Conservation (phyloP, 2,888 invertebrate genomes). For the Mellilla xanthometata region DNA sequence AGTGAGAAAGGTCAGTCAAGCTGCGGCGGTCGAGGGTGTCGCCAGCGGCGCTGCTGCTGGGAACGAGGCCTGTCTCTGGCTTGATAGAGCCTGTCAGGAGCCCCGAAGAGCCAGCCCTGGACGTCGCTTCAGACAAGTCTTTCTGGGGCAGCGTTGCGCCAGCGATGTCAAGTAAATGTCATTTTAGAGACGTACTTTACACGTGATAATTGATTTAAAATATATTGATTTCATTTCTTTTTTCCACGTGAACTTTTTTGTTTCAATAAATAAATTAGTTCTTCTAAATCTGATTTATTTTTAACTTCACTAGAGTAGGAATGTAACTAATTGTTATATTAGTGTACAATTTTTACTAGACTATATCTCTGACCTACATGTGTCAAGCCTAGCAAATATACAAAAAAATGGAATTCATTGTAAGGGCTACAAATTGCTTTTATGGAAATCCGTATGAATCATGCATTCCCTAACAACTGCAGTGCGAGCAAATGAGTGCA, state of each 20-base stretch:
- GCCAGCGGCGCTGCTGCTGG: constrained; percentile 81
- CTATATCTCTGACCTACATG: too few species aligned
- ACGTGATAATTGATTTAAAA: too few species aligned
- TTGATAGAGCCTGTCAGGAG: constrained; percentile 73
- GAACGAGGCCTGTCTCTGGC: constrained; percentile 79
- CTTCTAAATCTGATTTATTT: too few species aligned
- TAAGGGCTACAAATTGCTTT: constrained; percentile 7
- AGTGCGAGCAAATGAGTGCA: constrained; percentile 18
- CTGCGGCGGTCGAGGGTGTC: constrained; percentile 77
- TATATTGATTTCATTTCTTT: too few species aligned
- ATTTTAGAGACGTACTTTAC: too few species aligned
- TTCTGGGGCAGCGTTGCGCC: constrained; percentile 75
- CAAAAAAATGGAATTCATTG: background rate
- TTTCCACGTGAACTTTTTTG: too few species aligned
- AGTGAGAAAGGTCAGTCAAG: constrained; percentile 50
- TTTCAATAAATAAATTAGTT: too few species aligned
- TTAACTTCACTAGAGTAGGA: too few species aligned
- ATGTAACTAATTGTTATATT: too few species aligned
- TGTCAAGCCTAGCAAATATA: too few species aligned
- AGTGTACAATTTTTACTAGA: too few species aligned
- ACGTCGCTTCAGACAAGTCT: constrained; percentile 78
- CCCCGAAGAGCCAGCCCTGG: constrained; percentile 74
- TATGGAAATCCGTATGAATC: constrained; percentile 28
- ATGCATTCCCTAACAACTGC: constrained; percentile 33
- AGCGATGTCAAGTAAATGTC: constrained; percentile 64